Evolutionary conservation across 2,888 invertebrate genomes (phyloP), one percentile per base, ranked within the genome.

Genomic region (Synanthedon myopaeformis): DNA sequence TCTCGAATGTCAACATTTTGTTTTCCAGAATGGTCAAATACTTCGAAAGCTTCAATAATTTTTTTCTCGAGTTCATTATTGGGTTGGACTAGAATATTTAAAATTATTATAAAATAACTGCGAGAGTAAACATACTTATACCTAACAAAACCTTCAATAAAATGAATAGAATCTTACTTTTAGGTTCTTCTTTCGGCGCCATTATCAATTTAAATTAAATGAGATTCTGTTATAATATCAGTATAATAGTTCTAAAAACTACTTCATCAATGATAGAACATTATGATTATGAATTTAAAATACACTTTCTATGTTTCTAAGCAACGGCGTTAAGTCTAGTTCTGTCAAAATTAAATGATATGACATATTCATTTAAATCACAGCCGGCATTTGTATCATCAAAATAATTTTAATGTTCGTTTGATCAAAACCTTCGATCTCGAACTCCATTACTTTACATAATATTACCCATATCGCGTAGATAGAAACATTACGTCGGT

Each of bases 1-100:
- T 98, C 97, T 66, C 97, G 89, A 0, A 95, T 93, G 83, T 97
- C 97, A 1, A 97, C 94, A 3, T 93, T 93, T 83, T 94, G 94
- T 68, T 93, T 95, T 52, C 92, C 93, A 53, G 94, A 93, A 80
- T 95, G 96, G 74, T 97, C 97, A 73, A 97, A 98, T 23, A 97
- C 92, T 69, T 94, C 93, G 76, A 97, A 97, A 3, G 95, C 94
- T 66, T 96, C 96, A 4, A 92, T 92, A 54, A 97, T 93, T 80
- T 90, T 92, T 69, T 92, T 91, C 68, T 95, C 94, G 64, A 95
- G 80, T 57, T 93, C 93, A 65, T 91, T 92, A 56, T 89, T 90
- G 41, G 92, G 80, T 58, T 72, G 66, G 60, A 89, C 90, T 90
- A 73, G 74, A n/a, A 45, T 45, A n/a, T n/a, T 45, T 45, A 13